Conservation (phyloP, 2,888 invertebrate species). For the Sepiola atlantica region DNA sequence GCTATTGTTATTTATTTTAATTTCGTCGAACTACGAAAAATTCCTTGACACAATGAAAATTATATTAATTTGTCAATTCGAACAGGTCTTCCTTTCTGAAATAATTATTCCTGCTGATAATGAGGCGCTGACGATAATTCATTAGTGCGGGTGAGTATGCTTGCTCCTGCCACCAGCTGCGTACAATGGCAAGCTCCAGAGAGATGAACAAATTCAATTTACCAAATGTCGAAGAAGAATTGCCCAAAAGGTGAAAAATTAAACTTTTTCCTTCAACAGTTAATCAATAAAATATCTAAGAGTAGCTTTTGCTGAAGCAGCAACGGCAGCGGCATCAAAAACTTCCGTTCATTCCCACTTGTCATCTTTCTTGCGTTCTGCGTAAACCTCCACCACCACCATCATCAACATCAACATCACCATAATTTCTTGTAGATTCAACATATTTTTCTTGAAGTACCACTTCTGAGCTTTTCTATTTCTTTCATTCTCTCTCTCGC, state of each 20-base stretch:
- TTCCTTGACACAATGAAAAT: too few relatives aligned
- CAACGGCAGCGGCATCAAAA: background rate
- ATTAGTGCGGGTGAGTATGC: background rate
- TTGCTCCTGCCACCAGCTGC: background rate
- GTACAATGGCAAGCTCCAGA: background rate
- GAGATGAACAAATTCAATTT: slow-evolving; percentile 1
- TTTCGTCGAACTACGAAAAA: too few relatives aligned
- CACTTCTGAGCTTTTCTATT: background rate
- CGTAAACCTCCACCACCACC: too few relatives aligned
- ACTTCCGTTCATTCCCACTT: background rate
- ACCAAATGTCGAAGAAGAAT: background rate
- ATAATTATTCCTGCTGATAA: background rate
- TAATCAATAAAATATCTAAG: background rate
- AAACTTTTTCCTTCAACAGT: slow-evolving; percentile 6
- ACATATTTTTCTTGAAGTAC: background rate
- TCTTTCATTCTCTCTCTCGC: background rate
- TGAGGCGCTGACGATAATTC: background rate
- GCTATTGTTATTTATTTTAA: too few relatives aligned
- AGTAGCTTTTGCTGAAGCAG: background rate
- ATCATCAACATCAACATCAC: background rate
- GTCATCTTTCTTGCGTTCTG: background rate
- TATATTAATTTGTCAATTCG: background rate
- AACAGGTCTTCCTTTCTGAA: background rate
- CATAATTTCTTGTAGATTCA: background rate
- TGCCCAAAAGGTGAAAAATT: slow-evolving; percentile 11